These are phyloP conservation scores for Cercopithecus hamlyni DNA, from an alignment of 2,797 vertebrate species.

Conservation along the genomic window DNA sequence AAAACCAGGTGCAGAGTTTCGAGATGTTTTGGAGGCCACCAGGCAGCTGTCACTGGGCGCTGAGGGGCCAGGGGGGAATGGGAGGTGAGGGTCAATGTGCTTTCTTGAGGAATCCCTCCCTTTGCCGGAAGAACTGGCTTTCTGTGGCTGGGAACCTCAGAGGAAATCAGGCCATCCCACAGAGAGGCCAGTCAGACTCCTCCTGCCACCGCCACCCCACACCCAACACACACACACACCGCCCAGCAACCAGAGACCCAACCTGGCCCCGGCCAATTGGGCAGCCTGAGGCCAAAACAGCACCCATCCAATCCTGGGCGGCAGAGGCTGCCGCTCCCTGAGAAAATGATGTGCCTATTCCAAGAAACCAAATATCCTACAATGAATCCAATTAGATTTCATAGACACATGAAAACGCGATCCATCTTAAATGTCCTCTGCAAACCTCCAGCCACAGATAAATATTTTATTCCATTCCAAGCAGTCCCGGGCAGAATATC, in stretches of 20 bases:
- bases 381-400: constrained; percentile 82
- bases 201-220: not conserved
- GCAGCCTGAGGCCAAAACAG: not conserved
- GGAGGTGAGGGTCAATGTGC: not conserved
- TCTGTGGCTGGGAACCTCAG: not conserved
- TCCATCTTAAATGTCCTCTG: constrained; percentile 79
- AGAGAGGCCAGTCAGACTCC: not conserved
- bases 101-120: not conserved
- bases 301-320: not conserved
- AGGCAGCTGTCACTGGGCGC: not conserved
- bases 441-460: constrained; percentile 79
- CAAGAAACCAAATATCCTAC: constrained; percentile 71
- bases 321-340: constrained; percentile 54
- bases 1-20: not conserved
- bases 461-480: constrained; percentile 84
- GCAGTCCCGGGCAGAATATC: constrained; percentile 64
- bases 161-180: constrained; percentile 5
- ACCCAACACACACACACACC: no score
- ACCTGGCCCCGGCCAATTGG: not conserved
- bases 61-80: not conserved
- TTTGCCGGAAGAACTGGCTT: not conserved
- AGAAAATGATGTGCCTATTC: constrained; percentile 72
- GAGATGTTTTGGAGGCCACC: not conserved
- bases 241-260: constrained; percentile 2
- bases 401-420: constrained; percentile 79